Base-by-base conservation (phyloP, 2,888 invertebrate genomes). In the Hylaea fasciaria region DNA sequence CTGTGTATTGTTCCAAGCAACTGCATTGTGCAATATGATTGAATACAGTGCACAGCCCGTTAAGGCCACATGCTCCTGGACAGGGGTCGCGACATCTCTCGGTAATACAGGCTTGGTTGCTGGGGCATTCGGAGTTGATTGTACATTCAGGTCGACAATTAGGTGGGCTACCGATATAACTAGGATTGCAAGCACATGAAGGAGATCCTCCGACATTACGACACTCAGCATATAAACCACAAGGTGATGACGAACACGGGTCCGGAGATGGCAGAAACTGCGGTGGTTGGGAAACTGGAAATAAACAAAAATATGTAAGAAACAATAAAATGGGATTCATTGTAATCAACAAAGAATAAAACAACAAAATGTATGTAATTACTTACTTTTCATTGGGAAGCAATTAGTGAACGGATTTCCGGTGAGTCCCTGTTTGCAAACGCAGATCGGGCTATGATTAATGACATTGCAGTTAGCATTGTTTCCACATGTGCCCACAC, bases 361-460 rank as follows among this genome's bases (percentile, higher is more conserved):
- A 12, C 0, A 17, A 12, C 0, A 29, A 39, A 8, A 46, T 44
- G 10, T 32, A 35, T 52, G 29, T 16, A 9, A 35, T 17, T 47
- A 28, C 82, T 82, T 77, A 91, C 92, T 80, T 80, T 84, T 91
- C 37, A 94, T 93, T 17, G 94, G 94, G 68, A 94, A 94, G 71
- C 96, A 96, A 76, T 93, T 93, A n/a, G 94, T 93, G 76, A 96
- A 96, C 22, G 96, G 96, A 93, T 96, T 95, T 62, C 97, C 97
- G 2, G 95, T 95, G 70, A 94, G 94, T 40, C 94, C 93, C 60
- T 93, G 88, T 65, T 94, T 94, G 75, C 97, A 97, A 59, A 94
- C 94, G 77, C 97, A 97, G 73, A 96, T 95, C 1, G 96, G 96
- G 77, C 95, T 94, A 70, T 95, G 95, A 70, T 94, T 94, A 22